Percentiles rank a stretch among this genome's conserved stretches.
Evolutionary conservation across 2,113 vertebrate genomes (phyloP).

Genomic region (Pristiophorus japonicus): DNA sequence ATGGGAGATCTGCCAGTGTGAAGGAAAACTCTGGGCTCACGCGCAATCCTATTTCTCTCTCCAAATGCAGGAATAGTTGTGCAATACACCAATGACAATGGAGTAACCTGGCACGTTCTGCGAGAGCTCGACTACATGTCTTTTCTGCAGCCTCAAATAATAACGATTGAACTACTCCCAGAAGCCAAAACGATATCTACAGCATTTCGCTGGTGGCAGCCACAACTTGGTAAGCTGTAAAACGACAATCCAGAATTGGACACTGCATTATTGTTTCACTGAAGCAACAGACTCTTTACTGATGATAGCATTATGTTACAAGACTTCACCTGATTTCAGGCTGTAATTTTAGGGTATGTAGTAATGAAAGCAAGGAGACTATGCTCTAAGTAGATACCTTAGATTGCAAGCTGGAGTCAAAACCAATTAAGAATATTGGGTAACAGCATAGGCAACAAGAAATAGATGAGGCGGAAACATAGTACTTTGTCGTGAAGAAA

Average conservation of each 20-base stretch:
- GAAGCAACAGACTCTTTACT: not conserved
- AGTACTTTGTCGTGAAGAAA: not conserved
- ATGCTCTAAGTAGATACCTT: not conserved
- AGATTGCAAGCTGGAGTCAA: not conserved
- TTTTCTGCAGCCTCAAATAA: conserved; percentile 85
- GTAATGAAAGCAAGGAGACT: not conserved
- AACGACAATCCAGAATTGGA: not conserved
- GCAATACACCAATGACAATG: conserved; percentile 90
- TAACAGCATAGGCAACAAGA: not conserved
- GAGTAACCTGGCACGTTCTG: conserved; percentile 83
- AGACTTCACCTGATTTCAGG: not conserved
- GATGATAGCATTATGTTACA: not conserved
- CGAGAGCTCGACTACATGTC: conserved; percentile 88
- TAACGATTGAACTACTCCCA: conserved; percentile 83
- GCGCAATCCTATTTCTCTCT: not conserved
- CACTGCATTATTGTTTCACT: not conserved
- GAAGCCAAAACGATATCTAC: conserved; percentile 82
- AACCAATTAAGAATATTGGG: not conserved
- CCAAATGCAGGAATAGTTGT: conserved; percentile 74
- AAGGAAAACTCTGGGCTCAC: not conserved
- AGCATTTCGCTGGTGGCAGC: conserved; percentile 95
- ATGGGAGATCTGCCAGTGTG: not conserved
- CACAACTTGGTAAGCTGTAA: conserved; percentile 71
- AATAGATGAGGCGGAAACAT: not conserved
- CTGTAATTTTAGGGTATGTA: not conserved